Evolutionary conservation across 2,888 invertebrate genomes (phyloP).

Genomic region (Parnassius orleans): DNA sequence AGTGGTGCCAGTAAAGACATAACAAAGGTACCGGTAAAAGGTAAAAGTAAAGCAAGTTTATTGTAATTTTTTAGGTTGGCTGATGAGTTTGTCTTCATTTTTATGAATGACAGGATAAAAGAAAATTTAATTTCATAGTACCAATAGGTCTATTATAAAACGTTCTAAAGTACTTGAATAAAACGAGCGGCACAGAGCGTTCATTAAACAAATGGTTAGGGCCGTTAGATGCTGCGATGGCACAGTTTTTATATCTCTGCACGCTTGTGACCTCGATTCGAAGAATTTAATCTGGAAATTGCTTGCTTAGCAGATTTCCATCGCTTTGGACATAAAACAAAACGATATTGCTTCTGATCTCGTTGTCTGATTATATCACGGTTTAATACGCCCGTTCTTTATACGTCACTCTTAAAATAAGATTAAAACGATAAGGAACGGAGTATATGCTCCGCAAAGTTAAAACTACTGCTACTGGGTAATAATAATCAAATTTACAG

Average conservation of each 20-base stretch:
- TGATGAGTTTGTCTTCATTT: too few relatives aligned
- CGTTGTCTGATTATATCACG: slow-evolving; percentile 9
- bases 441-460: not conserved
- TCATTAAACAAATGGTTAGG: slow-evolving; percentile 7
- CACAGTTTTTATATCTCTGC: slow-evolving; percentile 57
- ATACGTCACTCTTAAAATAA: not conserved
- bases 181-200: not conserved
- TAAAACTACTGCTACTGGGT: too few relatives aligned
- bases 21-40: too few relatives aligned
- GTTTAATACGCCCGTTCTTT: slow-evolving; percentile 7
- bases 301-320: slow-evolving; percentile 69
- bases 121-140: too few relatives aligned
- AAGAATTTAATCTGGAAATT: slow-evolving; percentile 74
- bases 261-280: slow-evolving; percentile 53
- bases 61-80: too few relatives aligned
- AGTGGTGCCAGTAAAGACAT: too few relatives aligned
- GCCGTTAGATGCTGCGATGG: slow-evolving; percentile 36
- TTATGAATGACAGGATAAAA: too few relatives aligned
- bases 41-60: too few relatives aligned
- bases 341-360: slow-evolving; percentile 24
- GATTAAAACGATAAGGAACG: not conserved
- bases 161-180: too few relatives aligned
- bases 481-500: too few relatives aligned
- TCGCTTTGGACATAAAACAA: slow-evolving; percentile 53
- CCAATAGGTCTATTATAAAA: too few relatives aligned